phyloP scores from a whole-genome alignment of 2,888 invertebrate genomes.

The Plebejus anna region DNA sequence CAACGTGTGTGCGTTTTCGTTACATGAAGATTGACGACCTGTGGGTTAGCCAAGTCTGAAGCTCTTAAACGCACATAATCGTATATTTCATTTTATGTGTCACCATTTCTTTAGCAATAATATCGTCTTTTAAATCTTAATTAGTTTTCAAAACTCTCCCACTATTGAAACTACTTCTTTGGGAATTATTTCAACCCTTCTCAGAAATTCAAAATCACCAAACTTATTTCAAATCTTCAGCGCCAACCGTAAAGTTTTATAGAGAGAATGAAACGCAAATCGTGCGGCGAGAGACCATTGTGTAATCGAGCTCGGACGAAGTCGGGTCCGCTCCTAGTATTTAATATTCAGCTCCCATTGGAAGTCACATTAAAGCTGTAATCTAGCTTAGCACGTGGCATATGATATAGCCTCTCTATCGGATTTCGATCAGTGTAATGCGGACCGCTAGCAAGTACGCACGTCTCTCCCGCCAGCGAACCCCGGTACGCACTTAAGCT shows the following conservation, averaged over 20 bases:
- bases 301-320: constrained; percentile 6
- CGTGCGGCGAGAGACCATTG: constrained; percentile 14
- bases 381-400: constrained; percentile 28
- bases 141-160: neutral
- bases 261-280: constrained; percentile 5
- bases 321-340: constrained; percentile 9
- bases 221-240: constrained; percentile 12
- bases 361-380: constrained; percentile 25
- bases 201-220: constrained; percentile 9
- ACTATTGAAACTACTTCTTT: neutral
- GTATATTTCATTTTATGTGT: neutral
- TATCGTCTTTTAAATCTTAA: neutral
- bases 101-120: neutral
- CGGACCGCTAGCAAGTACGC: constrained; percentile 32
- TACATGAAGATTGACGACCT: no score
- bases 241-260: constrained; percentile 13
- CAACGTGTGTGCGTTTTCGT: no score
- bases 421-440: constrained; percentile 34
- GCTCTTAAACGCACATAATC: neutral
- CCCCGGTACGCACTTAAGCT: constrained; percentile 1
- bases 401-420: constrained; percentile 28
- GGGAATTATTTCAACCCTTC: neutral
- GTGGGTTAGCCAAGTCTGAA: neutral
- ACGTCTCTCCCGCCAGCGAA: constrained; percentile 26
- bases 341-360: constrained; percentile 23